Evolutionary conservation across 2,888 invertebrate species (phyloP).

Genomic region (Dorcus hopei): DNA sequence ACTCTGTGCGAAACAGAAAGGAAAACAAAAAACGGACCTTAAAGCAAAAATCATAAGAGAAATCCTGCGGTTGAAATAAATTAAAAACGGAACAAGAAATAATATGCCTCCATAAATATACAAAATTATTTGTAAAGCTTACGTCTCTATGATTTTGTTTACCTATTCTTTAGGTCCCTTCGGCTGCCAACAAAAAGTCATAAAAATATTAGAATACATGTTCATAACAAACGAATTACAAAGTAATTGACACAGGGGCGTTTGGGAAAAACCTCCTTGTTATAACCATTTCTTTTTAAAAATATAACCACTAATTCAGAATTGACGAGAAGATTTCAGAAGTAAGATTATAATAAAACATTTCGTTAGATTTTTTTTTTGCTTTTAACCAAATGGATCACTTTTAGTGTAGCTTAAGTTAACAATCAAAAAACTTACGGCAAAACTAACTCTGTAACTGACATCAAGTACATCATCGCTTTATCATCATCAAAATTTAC

Average conservation of each 20-base stretch:
- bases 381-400: no score
- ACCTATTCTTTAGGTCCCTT: conserved; percentile 47
- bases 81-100: conserved; percentile 21
- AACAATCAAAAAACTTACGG: neutral
- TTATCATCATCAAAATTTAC: no score
- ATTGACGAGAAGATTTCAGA: no score
- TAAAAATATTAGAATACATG: conserved; percentile 45
- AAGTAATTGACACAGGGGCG: conserved; percentile 6
- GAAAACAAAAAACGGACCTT: conserved; percentile 24
- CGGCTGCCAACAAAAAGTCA: conserved; percentile 51
- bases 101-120: conserved; percentile 6
- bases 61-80: conserved; percentile 24
- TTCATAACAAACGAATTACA: conserved; percentile 25
- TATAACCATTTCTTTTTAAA: no score
- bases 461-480: no score
- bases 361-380: no score
- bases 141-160: conserved; percentile 45
- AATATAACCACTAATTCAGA: no score
- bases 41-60: conserved; percentile 24
- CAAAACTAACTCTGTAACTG: no score
- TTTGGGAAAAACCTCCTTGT: neutral
- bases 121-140: conserved; percentile 37
- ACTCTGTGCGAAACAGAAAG: conserved; percentile 28
- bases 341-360: no score
- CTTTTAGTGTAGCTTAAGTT: no score